Percentiles rank a stretch among this genome's conserved stretches.
phyloP scores from a whole-genome alignment of 2,113 vertebrate genomes.

The Myiozetetes cayanensis region DNA sequence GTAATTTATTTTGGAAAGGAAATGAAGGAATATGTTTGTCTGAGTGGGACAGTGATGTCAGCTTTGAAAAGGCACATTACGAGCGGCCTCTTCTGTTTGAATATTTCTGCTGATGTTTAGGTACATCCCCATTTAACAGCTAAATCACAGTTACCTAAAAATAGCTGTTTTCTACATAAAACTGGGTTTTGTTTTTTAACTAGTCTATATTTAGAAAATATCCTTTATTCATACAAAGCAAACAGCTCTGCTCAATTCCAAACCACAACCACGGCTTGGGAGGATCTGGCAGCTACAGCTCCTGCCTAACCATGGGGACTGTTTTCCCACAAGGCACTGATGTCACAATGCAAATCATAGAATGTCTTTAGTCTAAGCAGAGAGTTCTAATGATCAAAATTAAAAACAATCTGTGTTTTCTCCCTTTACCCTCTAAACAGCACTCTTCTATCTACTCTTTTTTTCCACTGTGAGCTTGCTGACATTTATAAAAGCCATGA shows the following conservation, averaged over 20 bases:
- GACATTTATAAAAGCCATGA: background rate
- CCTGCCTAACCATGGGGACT: conserved; percentile 29
- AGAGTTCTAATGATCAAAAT: background rate
- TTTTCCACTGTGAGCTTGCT: background rate
- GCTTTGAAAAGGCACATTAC: background rate
- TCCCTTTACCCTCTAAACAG: background rate
- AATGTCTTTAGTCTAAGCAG: conserved; percentile 5
- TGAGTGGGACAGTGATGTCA: background rate
- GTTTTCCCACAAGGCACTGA: conserved; percentile 24
- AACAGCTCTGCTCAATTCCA: conserved; percentile 23
- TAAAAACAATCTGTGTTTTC: conserved; percentile 15
- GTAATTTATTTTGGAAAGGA: background rate
- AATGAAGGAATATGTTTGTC: background rate
- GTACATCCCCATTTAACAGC: background rate
- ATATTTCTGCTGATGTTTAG: background rate
- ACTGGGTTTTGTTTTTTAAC: background rate
- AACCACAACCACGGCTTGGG: background rate
- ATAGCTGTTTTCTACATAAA: background rate
- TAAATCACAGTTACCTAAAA: background rate
- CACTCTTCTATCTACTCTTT: background rate
- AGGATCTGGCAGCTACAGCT: background rate
- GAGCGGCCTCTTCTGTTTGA: background rate
- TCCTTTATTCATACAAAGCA: background rate
- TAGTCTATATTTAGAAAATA: background rate
- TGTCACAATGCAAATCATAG: background rate